Percentiles rank a stretch among this genome's conserved stretches.
These are phyloP conservation scores for Hydractinia echinata DNA, from an alignment of 30 jellyfish, hydroid and myxozoan species.

Conservation along the genomic window DNA sequence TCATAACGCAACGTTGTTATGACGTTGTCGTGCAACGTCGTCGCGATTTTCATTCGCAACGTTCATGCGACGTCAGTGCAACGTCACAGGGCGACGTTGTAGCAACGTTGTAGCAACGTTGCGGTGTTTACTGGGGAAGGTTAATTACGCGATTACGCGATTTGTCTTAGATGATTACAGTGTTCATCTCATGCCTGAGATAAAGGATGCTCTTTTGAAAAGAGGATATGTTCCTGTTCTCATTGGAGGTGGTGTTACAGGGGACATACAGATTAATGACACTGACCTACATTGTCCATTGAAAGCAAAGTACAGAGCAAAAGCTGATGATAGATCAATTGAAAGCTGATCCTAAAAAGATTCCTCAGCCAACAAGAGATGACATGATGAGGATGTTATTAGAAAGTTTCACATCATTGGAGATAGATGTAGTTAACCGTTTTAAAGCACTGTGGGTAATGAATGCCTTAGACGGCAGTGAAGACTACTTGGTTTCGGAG, in stretches of 20 bases:
- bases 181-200: constrained; percentile 68
- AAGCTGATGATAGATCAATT: constrained; percentile 25
- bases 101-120: no score
- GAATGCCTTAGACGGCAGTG: constrained; percentile 37
- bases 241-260: constrained; percentile 74
- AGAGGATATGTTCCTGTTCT: constrained; percentile 51
- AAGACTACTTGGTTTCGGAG: constrained; percentile 18
- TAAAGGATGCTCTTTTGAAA: constrained; percentile 33
- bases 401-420: constrained; percentile 22
- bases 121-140: no score
- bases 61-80: no score
- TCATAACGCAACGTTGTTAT: no score
- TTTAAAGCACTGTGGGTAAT: constrained; percentile 42
- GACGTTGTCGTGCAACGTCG: no score
- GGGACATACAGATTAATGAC: constrained; percentile 51
- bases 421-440: constrained; percentile 22
- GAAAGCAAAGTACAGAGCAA: constrained; percentile 41
- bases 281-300: constrained; percentile 38
- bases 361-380: constrained; percentile 25
- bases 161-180: no score
- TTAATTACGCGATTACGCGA: no score
- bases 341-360: constrained; percentile 21
- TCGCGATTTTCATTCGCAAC: no score
- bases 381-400: constrained; percentile 18
- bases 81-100: no score